Evolutionary conservation across 2,888 invertebrate species (phyloP), one percentile per base, ranked within the genome.

Genomic region (Microplitis manilae): DNA sequence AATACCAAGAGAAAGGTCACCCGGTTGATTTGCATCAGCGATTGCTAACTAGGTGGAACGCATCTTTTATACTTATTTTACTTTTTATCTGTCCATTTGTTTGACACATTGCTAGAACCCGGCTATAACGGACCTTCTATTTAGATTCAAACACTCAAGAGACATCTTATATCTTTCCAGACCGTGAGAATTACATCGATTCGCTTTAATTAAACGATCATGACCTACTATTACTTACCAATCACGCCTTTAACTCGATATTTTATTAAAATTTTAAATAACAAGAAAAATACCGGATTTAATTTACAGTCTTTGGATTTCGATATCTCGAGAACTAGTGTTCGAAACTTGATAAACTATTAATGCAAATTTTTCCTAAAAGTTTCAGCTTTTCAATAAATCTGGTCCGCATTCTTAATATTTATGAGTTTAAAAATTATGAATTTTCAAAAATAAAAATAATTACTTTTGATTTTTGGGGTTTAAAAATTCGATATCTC

Each of bases 1-100:
- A 65, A 65, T 20, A 70, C 50, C 39, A 69, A 50, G 59, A 70
- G 60, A 70, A 30, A 59, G 70, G 70, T 70, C 50, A 40, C 50
- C 70, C 20, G 41, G 70, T 50, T 50, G 70, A 70, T 70, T 70
- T 70, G 70, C 70, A 70, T 70, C 70, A 41, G 59, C 70, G 70
- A 70, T 70, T 70, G 30, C 70, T 59, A 70, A 70, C 70, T 59
- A 60, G 70, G 59, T 59, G 70, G 70, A 70, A 70, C 71, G 71
- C 60, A 76, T 76, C 70, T 71, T 70, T 41, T 41, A 50, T 50
- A 13, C 50, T 13, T 13, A 13, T 13, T 13, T 64, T 15, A n/a
- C 17, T 9, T 64, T 64, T 15, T 64, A 8, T 64, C 17, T 50
- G 50, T 50, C 50, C 50, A 50, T 50, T 50, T 50, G 13, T 50